Base-by-base conservation (phyloP, 2,888 invertebrate species). In the Sclerodermus sp. region DNA sequence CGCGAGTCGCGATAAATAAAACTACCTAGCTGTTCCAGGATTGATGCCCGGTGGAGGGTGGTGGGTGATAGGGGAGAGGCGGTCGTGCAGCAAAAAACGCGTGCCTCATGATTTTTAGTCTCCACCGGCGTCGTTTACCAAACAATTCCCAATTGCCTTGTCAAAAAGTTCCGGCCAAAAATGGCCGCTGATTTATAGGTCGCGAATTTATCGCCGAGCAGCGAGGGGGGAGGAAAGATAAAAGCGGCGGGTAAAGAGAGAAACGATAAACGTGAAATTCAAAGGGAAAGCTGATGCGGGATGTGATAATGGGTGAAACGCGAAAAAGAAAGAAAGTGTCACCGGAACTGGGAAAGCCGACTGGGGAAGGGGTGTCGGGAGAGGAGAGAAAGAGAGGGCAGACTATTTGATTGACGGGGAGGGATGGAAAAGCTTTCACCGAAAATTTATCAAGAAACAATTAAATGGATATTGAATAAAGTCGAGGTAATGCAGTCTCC, bases 111-210 rank as follows among this genome's bases (percentile, higher is more conserved):
- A 65, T 62, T 68, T 67, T 62, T 56, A 58, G 53, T 46, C 51
- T 47, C 58, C 31, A 51, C 47, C 57, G 57, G 58, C 53, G 55
- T 68, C 67, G 69, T 72, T 74, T 71, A 73, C 68, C 68, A 71
- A 71, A 70, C 70, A 70, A 74, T 73, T 73, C 71, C 73, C 73
- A 73, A 73, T 73, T 70, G 74, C 65, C 70, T 66, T 74, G 74
- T 74, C 73, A 74, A 72, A 68, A 73, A 73, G 72, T 72, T 73
- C 62, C 62, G 66, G 66, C 65, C 66, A 70, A 71, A 73, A 73
- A 71, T 69, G 68, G 60, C 60, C 51, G 60, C 67, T 71, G 71
- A 72, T 72, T 74, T 71, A 72, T 68, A 55, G 62, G 59, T 53
- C 59, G 60, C 55, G 64, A 62, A 70, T 70, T 70, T 68, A 67